Conservation (phyloP, 1,140 invertebrate species). For the Ceratina australensis region DNA sequence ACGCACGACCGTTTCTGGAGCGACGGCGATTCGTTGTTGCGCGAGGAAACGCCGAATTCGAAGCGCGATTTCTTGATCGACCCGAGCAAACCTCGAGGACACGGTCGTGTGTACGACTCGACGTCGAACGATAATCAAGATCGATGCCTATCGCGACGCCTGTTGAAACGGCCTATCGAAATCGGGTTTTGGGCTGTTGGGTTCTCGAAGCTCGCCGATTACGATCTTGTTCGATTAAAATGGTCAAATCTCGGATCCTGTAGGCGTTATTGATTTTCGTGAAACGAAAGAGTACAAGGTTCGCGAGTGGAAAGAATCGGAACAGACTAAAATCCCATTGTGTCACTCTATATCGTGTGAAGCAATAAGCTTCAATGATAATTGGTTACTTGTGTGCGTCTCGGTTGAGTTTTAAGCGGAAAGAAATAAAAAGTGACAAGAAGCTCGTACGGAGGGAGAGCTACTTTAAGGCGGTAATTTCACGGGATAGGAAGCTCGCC, state of each 20-base stretch:
- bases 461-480: neutral
- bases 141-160: constrained; percentile 2
- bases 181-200: neutral
- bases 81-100: constrained; percentile 34
- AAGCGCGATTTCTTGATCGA: constrained; percentile 20
- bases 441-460: neutral
- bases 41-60: constrained; percentile 15
- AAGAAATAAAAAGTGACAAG: neutral
- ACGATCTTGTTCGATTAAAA: too few species aligned
- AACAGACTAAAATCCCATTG: too few species aligned
- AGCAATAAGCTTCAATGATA: neutral
- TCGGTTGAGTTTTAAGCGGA: neutral
- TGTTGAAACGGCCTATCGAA: constrained; percentile 10
- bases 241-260: too few species aligned
- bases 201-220: neutral
- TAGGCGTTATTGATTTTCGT: too few species aligned
- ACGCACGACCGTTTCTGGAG: constrained; percentile 19
- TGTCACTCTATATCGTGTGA: too few species aligned
- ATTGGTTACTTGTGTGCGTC: neutral
- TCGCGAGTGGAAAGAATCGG: neutral
- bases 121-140: constrained; percentile 8
- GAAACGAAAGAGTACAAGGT: neutral
- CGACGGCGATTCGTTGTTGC: constrained; percentile 16
- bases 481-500: neutral
- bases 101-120: neutral